Percentiles rank a stretch among this genome's conserved stretches.
These are phyloP conservation scores for Glyptemys insculpta DNA, from an alignment of 2,797 vertebrate species.

Conservation along the genomic window DNA sequence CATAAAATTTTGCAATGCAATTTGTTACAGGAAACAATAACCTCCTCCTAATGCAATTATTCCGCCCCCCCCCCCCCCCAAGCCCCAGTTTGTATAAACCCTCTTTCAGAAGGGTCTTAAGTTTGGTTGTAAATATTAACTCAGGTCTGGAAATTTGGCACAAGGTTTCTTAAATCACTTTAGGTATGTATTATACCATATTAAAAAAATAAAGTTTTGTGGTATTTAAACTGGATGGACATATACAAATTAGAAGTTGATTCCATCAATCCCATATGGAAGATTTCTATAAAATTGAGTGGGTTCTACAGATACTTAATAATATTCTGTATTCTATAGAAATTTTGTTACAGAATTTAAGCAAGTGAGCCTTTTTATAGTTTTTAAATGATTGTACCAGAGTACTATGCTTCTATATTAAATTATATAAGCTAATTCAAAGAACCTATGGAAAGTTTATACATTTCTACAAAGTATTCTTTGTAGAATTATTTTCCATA, in stretches of 20 bases:
- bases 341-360: not conserved
- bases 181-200: not conserved
- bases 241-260: rapidly evolving
- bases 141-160: not conserved
- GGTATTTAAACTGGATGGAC: not conserved
- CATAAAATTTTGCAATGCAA: not conserved
- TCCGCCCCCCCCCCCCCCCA: not conserved
- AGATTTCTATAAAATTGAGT: not conserved
- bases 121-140: not conserved
- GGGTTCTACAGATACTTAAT: not conserved
- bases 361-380: not conserved
- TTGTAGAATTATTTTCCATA: not conserved
- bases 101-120: not conserved
- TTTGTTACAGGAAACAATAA: not conserved
- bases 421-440: not conserved
- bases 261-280: not conserved
- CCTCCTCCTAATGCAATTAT: rapidly evolving
- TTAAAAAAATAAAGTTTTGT: not conserved
- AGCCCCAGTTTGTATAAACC: not conserved
- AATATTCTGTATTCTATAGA: too few species aligned
- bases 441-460: not conserved
- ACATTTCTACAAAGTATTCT: not conserved
- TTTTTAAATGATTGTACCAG: not conserved
- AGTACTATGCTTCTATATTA: not conserved
- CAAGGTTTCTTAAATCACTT: not conserved